These are phyloP conservation scores for Spodoptera frugiperda DNA, from an alignment of 1,140 invertebrate species.

Conservation along the genomic window DNA sequence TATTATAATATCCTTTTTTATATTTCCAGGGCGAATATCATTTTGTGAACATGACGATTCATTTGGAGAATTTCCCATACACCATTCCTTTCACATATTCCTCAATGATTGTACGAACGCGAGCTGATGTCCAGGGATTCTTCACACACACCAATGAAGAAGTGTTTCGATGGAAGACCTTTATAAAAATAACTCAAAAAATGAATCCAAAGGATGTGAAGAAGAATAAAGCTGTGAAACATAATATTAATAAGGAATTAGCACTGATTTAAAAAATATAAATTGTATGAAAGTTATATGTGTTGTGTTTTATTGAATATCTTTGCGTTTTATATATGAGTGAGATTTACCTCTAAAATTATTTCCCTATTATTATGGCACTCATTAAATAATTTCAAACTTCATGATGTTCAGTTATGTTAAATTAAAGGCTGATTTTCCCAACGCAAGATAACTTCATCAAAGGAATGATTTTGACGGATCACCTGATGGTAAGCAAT, in stretches of 20 bases:
- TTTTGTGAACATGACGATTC: slow-evolving; percentile 48
- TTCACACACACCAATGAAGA: slow-evolving; percentile 37
- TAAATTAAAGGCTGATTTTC: too few relatives aligned
- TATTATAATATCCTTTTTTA: neutral
- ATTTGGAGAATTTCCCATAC: slow-evolving; percentile 56
- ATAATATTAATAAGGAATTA: neutral
- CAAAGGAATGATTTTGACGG: too few relatives aligned
- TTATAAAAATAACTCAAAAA: slow-evolving; percentile 35
- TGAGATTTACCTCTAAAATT: too few relatives aligned
- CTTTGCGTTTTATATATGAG: too few relatives aligned
- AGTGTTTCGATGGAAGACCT: slow-evolving; percentile 47
- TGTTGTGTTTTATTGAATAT: neutral
- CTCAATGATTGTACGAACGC: slow-evolving; percentile 48
- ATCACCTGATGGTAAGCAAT: too few relatives aligned
- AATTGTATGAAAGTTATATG: neutral
- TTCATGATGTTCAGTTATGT: too few relatives aligned
- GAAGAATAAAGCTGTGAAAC: neutral
- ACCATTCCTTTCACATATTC: slow-evolving; percentile 57
- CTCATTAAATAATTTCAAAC: too few relatives aligned
- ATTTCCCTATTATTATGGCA: too few relatives aligned
- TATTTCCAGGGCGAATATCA: slow-evolving; percentile 52
- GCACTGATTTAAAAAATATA: neutral
- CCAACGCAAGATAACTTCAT: too few relatives aligned
- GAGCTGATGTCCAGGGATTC: slow-evolving; percentile 46
- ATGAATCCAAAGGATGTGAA: neutral